These are phyloP conservation scores for Himantopus leucocephalus DNA, from an alignment of 2,113 vertebrate genomes.

Conservation along the genomic window DNA sequence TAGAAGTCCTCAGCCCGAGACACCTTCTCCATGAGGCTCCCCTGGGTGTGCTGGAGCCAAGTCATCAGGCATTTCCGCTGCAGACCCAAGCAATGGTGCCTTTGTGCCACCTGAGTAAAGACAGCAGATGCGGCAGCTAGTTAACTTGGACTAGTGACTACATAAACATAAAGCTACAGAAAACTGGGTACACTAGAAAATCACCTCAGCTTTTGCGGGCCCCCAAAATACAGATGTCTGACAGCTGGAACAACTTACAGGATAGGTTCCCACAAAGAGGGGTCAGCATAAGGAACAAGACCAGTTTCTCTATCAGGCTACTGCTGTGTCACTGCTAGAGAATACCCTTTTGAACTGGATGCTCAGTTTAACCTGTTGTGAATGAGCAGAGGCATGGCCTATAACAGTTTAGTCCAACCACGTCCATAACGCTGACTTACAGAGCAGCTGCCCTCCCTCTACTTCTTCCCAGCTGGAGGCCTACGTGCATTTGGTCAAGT, in stretches of 20 bases:
- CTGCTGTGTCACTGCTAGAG: not conserved
- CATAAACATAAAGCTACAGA: not conserved
- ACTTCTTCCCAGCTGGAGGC: not conserved
- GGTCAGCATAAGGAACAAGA: not conserved
- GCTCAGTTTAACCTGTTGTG: not conserved
- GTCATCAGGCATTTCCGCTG: slow-evolving; percentile 74
- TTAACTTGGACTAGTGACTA: not conserved
- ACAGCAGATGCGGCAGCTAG: not conserved
- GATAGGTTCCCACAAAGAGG: not conserved
- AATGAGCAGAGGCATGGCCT: not conserved
- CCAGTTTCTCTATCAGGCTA: not conserved
- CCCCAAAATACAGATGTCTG: not conserved
- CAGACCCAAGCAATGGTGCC: slow-evolving; percentile 72
- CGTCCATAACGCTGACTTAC: not conserved
- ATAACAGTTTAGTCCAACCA: not conserved
- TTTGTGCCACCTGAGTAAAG: slow-evolving; percentile 80
- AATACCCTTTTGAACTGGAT: not conserved
- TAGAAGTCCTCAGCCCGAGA: slow-evolving; percentile 76
- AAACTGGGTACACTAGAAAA: not conserved
- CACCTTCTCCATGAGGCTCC: slow-evolving; percentile 69
- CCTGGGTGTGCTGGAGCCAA: slow-evolving; percentile 77
- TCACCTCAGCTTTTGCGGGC: not conserved
- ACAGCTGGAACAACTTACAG: not conserved
- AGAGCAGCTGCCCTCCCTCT: slow-evolving; percentile 6
- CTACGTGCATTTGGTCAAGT: not conserved